These are phyloP conservation scores for Gallinago undulata DNA, from an alignment of 2,113 vertebrate species.

Conservation along the genomic window DNA sequence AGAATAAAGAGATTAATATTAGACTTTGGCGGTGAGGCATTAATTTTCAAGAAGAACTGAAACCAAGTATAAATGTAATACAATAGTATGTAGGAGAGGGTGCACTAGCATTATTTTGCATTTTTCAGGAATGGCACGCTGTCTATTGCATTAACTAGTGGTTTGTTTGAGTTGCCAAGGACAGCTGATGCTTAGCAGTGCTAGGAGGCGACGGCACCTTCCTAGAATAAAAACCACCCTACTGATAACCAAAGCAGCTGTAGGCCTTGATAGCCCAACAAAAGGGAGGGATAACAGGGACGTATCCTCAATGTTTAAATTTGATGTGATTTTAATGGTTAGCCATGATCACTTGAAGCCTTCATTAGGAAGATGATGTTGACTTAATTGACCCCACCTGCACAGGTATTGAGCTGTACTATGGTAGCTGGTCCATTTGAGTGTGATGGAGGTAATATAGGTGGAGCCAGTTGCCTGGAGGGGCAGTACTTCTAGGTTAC, in stretches of 20 bases:
- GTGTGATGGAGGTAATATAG: background rate
- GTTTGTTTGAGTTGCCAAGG: background rate
- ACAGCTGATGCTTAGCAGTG: background rate
- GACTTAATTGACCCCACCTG: background rate
- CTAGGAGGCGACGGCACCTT: background rate
- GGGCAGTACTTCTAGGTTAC: background rate
- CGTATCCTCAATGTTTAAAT: background rate
- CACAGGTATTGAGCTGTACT: background rate
- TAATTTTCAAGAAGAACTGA: background rate
- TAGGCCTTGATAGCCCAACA: background rate
- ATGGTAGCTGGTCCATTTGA: accelerated
- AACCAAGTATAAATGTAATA: background rate
- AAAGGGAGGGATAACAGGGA: background rate
- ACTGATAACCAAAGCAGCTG: background rate
- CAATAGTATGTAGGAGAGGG: background rate
- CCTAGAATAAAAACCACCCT: background rate
- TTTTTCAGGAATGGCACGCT: background rate
- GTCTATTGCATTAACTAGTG: accelerated
- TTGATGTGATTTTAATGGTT: background rate
- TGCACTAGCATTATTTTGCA: background rate
- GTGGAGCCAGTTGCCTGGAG: background rate
- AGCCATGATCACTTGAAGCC: background rate
- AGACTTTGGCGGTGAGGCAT: background rate
- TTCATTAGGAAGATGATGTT: background rate
- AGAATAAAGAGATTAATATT: background rate